phyloP scores from a whole-genome alignment of 2,797 vertebrate species.

The Kryptopterus vitreolus region DNA sequence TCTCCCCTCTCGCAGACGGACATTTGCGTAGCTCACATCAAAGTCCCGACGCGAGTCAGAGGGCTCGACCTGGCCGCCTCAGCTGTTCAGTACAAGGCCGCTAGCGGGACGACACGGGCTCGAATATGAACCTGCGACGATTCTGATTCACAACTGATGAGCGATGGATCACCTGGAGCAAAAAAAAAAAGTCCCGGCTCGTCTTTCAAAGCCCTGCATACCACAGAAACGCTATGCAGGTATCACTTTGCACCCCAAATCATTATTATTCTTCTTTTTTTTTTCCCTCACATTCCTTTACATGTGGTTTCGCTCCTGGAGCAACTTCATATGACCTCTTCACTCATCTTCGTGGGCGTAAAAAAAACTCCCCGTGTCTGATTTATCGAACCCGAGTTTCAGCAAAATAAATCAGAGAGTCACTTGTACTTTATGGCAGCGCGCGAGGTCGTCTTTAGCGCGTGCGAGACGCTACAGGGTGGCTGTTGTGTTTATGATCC shows the following conservation, averaged over 20 bases:
- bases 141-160: neutral
- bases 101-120: neutral
- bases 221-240: neutral
- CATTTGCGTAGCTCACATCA: constrained; percentile 37
- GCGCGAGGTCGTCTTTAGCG: neutral
- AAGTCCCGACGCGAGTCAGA: constrained; percentile 21
- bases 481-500: constrained; percentile 36
- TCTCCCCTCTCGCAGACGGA: constrained; percentile 6
- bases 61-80: constrained; percentile 24
- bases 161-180: constrained; percentile 5
- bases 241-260: neutral
- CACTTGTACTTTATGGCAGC: neutral
- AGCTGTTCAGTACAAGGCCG: constrained; percentile 11
- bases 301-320: neutral
- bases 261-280: neutral
- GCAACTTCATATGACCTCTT: neutral
- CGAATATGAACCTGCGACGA: neutral
- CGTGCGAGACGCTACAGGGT: constrained; percentile 21
- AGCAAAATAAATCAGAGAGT: constrained; percentile 21
- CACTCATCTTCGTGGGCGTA: neutral
- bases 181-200: neutral
- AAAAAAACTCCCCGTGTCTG: neutral
- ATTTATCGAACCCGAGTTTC: constrained; percentile 24
- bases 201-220: constrained; percentile 15
- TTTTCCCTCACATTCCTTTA: constrained; percentile 4